Conservation (phyloP, 2,113 vertebrate genomes). For the Dicentrarchus labrax region DNA sequence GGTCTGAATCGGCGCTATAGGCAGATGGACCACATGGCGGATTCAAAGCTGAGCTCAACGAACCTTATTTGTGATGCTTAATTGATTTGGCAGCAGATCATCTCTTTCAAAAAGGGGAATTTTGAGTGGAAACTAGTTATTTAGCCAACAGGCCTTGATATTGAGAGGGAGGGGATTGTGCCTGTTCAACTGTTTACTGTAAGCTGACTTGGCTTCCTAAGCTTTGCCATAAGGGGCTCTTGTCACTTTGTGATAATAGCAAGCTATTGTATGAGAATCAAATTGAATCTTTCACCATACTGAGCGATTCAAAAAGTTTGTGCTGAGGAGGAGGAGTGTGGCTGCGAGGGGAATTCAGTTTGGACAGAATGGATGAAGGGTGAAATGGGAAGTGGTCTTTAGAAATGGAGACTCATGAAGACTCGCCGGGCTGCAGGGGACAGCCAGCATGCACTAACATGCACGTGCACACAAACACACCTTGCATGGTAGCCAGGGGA, state of each 20-base stretch:
- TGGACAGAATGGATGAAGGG: constrained; percentile 64
- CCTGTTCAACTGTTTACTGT: constrained; percentile 65
- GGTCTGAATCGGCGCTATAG: constrained; percentile 44
- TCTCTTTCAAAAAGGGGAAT: constrained; percentile 35
- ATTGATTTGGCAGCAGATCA: constrained; percentile 72
- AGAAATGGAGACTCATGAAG: constrained; percentile 61
- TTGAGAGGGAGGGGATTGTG: constrained; percentile 57
- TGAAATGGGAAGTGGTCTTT: constrained; percentile 71
- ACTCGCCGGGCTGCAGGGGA: constrained; percentile 12
- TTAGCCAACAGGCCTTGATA: constrained; percentile 63
- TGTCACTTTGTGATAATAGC: constrained; percentile 68
- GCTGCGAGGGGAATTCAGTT: constrained; percentile 63
- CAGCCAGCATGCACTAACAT: background rate
- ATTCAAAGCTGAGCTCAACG: constrained; percentile 59
- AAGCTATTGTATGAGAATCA: constrained; percentile 70
- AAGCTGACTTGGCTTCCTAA: constrained; percentile 73
- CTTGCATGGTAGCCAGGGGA: constrained; percentile 94
- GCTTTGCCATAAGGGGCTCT: constrained; percentile 75
- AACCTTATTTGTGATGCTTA: constrained; percentile 70
- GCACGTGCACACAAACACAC: constrained; percentile 82
- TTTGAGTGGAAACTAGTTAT: constrained; percentile 55
- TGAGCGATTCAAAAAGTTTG: constrained; percentile 68
- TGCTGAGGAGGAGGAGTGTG: constrained; percentile 46
- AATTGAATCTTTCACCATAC: constrained; percentile 77
- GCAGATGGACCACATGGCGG: constrained; percentile 53